Base-by-base conservation (phyloP, 2,888 invertebrate genomes). In the Margaritifera margaritifera region DNA sequence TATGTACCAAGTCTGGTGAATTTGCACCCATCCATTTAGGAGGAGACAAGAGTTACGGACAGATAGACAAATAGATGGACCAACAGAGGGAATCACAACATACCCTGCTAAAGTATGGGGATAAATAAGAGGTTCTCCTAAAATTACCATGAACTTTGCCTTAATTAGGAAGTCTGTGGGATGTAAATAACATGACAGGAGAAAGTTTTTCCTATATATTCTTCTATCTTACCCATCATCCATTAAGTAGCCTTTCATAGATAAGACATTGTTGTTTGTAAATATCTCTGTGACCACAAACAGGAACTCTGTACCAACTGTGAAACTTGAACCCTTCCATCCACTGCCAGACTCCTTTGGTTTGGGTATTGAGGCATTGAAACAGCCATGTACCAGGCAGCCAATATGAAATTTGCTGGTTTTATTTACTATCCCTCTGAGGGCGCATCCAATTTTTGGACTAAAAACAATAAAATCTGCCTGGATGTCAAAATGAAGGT, bases 401-500 rank as follows among this genome's bases (percentile, higher is more conserved):
- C 93, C 93, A 69, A 94, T 90, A 89, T 94, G 93, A 78, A 93
- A 93, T 53, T 90, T 87, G 76, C 92, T 92, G 77, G 92, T 93
- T 86, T 94, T 94, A 84, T 93, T 94, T 0, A 94, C 93, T 77
- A 93, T 86, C 88, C 91, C 94, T 85, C 91, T 92, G 61, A 94
- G 86, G 52, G 89, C 90, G 71, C 92, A 92, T 4, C 93, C 94
- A 62, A 93, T 89, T 86, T 90, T 87, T 19, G 94, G 94, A 75
- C 91, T 91, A 84, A 94, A 94, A 74, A 94, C 89, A 84, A 93
- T 94, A 86, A 94, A 94, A 80, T 94, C 93, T 24, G 93, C 94
- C 87, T 92, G 91, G 4, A 94, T 91, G 90, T 93, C 92, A 72
- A 93, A 90, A 84, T 94, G 93, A 72, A 94, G 92, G 79, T 92